Conservation (phyloP, 2,797 vertebrate genomes). For the Petrocephalus schoutedeni region DNA sequence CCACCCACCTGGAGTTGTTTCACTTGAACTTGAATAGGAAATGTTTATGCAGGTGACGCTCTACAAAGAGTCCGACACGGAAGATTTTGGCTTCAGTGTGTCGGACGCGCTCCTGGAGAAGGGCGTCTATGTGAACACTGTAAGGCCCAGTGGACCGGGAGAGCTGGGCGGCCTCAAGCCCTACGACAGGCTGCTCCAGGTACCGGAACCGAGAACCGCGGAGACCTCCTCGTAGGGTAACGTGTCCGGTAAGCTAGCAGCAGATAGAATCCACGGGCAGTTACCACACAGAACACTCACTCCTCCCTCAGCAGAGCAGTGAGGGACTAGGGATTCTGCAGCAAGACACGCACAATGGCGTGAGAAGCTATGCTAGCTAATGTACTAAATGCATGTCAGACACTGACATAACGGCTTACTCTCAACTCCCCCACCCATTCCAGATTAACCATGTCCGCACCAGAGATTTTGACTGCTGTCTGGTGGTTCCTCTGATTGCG, state of each 20-base stretch:
- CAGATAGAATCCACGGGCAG: not conserved
- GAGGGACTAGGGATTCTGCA: not conserved
- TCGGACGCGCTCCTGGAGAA: conserved; percentile 91
- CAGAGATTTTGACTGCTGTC: conserved; percentile 95
- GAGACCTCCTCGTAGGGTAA: not conserved
- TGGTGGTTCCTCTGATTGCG: conserved; percentile 92
- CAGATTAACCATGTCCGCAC: conserved; percentile 96
- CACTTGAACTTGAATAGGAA: not conserved
- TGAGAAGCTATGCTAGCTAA: not conserved
- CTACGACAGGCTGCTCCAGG: conserved; percentile 90
- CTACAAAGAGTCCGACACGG: conserved; percentile 75
- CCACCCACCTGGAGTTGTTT: not conserved
- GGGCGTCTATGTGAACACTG: conserved; percentile 93
- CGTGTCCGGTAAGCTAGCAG: not conserved
- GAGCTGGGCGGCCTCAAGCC: conserved; percentile 79
- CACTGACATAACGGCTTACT: not conserved
- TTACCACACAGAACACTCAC: not conserved
- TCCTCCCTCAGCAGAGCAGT: not conserved
- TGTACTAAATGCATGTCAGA: not conserved
- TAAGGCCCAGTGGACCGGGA: conserved; percentile 81
- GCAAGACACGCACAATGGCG: too few species aligned
- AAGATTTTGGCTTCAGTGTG: conserved; percentile 97
- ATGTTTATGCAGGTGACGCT: conserved; percentile 67
- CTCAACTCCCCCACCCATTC: not conserved
- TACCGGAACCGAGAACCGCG: conserved; percentile 39